These are phyloP conservation scores for Brienomyrus longianalis DNA, from an alignment of 2,113 vertebrate genomes.

Conservation along the genomic window DNA sequence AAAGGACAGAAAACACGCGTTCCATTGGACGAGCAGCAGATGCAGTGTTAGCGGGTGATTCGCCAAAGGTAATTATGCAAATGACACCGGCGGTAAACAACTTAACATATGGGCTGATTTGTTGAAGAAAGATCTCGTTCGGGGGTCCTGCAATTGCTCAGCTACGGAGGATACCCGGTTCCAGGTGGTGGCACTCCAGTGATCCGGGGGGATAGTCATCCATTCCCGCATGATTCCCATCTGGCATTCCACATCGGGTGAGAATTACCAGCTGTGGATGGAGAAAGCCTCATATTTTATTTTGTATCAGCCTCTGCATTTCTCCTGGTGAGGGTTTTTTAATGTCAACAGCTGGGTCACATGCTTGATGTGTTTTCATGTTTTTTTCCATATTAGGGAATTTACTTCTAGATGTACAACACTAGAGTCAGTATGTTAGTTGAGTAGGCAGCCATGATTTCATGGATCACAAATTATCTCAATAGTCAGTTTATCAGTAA, in stretches of 20 bases:
- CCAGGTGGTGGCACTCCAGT: background rate
- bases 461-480: background rate
- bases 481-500: background rate
- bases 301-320: background rate
- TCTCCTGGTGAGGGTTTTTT: background rate
- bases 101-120: slow-evolving; percentile 7
- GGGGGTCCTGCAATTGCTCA: background rate
- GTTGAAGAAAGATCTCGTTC: background rate
- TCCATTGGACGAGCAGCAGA: background rate
- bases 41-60: slow-evolving; percentile 1
- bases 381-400: background rate
- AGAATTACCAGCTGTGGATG: background rate
- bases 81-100: background rate
- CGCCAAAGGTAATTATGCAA: slow-evolving; percentile 7
- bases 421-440: background rate
- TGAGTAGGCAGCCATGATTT: background rate
- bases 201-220: background rate
- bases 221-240: background rate
- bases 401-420: background rate
- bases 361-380: background rate
- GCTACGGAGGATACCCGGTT: background rate
- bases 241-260: background rate
- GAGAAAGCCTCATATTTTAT: background rate
- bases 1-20: background rate
- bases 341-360: background rate